These are phyloP conservation scores for Caenorhabditis japonica DNA, from an alignment of 2,888 invertebrate species.

Conservation along the genomic window DNA sequence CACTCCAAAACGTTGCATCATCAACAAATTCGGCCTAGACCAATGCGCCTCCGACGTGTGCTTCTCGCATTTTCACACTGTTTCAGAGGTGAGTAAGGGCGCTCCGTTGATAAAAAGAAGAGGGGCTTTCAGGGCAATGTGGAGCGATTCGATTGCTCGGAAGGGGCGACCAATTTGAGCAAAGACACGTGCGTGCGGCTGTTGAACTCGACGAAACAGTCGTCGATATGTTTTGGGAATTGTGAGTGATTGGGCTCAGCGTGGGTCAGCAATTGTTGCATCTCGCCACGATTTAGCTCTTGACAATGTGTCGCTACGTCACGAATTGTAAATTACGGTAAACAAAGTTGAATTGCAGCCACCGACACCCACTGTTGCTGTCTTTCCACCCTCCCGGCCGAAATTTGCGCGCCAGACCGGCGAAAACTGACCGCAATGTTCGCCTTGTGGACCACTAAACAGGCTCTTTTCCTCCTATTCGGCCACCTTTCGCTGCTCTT, in stretches of 20 bases:
- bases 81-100: conserved; percentile 13
- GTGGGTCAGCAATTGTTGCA: no score
- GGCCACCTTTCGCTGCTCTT: conserved; percentile 12
- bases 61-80: conserved; percentile 29
- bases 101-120: no score
- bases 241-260: no score
- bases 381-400: conserved; percentile 8
- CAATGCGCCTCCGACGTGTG: conserved; percentile 26
- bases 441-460: conserved; percentile 27
- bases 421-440: conserved; percentile 19
- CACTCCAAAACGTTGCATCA: conserved; percentile 6
- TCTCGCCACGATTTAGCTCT: no score
- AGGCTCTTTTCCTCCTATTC: conserved; percentile 24
- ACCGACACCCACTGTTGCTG: conserved; percentile 40
- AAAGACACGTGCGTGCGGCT: conserved; percentile 15
- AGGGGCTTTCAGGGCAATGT: conserved; percentile 10
- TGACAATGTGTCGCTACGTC: no score
- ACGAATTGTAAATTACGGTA: no score
- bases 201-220: background rate
- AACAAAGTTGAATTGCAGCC: no score
- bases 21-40: conserved; percentile 9
- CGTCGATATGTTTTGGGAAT: conserved; percentile 28
- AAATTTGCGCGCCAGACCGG: conserved; percentile 27
- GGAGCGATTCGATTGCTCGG: conserved; percentile 41
- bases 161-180: conserved; percentile 12